Evolutionary conservation across 2,113 vertebrate genomes (phyloP).

Genomic region (Rhineura floridana): DNA sequence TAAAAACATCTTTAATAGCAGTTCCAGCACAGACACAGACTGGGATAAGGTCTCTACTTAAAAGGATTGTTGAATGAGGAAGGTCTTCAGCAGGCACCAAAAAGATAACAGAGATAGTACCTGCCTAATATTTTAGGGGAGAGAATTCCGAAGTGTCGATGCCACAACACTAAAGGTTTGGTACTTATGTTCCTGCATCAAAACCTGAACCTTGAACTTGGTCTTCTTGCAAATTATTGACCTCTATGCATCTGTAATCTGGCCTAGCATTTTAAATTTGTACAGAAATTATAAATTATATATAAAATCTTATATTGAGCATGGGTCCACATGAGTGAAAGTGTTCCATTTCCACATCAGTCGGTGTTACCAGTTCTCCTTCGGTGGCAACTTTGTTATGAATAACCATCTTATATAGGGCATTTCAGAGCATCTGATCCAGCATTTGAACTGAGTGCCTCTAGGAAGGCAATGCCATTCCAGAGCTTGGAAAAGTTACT

Average conservation of each 20-base stretch:
- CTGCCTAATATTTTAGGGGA: too few relatives aligned
- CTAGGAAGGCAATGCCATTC: background rate
- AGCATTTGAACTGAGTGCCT: background rate
- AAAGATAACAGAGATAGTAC: too few relatives aligned
- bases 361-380: background rate
- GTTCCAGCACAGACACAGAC: too few relatives aligned
- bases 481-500: too few relatives aligned
- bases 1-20: too few relatives aligned
- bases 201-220: too few relatives aligned
- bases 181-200: too few relatives aligned
- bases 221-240: background rate
- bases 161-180: too few relatives aligned
- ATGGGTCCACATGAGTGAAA: background rate
- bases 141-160: too few relatives aligned
- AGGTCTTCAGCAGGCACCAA: too few relatives aligned
- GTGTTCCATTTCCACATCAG: background rate
- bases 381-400: background rate
- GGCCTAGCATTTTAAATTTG: background rate
- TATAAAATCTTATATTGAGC: background rate
- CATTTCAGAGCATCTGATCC: conserved; percentile 7
- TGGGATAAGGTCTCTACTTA: too few relatives aligned
- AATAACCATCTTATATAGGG: background rate
- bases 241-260: background rate
- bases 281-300: background rate
- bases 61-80: too few relatives aligned